Percentiles rank a stretch among this genome's conserved stretches.
phyloP scores from a whole-genome alignment of 2,797 vertebrate species.

The Bryconaethiops microstoma region DNA sequence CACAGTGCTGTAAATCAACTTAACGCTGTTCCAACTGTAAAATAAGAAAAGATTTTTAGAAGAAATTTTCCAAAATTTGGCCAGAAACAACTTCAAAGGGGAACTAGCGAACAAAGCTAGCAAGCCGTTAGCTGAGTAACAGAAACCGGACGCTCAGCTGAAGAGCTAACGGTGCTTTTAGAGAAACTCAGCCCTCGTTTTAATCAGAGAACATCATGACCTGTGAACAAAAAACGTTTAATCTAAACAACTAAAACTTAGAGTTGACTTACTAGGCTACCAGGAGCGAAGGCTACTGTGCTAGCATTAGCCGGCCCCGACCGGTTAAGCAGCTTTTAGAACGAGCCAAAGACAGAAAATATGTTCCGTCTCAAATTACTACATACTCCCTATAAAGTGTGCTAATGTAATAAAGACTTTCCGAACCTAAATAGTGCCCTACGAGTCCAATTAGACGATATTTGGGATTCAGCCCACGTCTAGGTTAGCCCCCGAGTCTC shows the following conservation, averaged over 20 bases:
- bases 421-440: not conserved
- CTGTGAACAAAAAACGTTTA: not conserved
- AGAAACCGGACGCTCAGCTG: not conserved
- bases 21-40: not conserved
- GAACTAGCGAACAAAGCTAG: not conserved
- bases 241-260: too few relatives aligned
- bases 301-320: constrained; percentile 10
- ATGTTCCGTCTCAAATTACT: not conserved
- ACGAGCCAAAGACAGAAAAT: not conserved
- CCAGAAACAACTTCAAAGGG: not conserved
- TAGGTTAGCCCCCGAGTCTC: not conserved
- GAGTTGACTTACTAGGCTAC: too few relatives aligned
- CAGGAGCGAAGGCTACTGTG: not conserved
- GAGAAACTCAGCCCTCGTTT: not conserved
- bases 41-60: too few relatives aligned
- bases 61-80: too few relatives aligned
- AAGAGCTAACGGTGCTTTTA: not conserved
- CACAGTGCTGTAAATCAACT: too few relatives aligned
- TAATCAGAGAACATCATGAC: not conserved
- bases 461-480: not conserved
- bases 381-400: not conserved
- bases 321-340: not conserved
- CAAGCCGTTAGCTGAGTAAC: not conserved
- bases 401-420: not conserved
- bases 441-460: not conserved